Percentiles rank a stretch among this genome's conserved stretches.
Conservation (phyloP, 2,113 vertebrate species). For the Hippocampus guttulatus region DNA sequence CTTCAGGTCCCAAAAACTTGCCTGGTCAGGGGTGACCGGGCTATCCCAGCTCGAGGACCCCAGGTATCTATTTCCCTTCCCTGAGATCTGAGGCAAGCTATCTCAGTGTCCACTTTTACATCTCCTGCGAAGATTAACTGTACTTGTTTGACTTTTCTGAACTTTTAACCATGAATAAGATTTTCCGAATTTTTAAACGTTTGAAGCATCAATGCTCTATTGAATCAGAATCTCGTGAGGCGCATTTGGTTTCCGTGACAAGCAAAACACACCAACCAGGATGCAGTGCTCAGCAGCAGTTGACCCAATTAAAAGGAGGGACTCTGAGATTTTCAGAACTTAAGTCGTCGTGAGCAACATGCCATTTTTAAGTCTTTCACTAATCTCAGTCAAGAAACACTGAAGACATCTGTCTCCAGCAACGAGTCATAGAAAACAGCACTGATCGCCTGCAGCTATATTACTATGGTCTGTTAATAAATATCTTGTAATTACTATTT, state of each 20-base stretch:
- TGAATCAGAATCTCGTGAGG: not conserved
- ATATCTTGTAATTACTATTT: not conserved
- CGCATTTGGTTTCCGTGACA: constrained; percentile 3
- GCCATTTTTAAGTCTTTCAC: constrained; percentile 39
- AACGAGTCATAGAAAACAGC: constrained; percentile 26
- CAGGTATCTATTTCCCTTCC: no score
- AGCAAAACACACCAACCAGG: constrained; percentile 30
- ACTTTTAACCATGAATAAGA: no score
- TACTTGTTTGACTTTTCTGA: no score
- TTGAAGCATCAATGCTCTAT: not conserved
- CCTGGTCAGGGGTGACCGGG: no score
- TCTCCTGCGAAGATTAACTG: no score
- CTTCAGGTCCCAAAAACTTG: not conserved
- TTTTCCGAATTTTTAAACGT: no score
- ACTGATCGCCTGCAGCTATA: constrained; percentile 5
- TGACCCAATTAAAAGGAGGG: constrained; percentile 55
- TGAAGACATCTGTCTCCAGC: constrained; percentile 50
- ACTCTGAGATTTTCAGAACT: constrained; percentile 34
- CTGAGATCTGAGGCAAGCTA: no score
- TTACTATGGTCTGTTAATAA: not conserved
- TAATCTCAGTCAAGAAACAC: constrained; percentile 54
- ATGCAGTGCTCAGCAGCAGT: constrained; percentile 38
- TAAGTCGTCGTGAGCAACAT: constrained; percentile 32
- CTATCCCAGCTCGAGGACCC: no score
- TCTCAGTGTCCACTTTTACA: no score